Evolutionary conservation across 2,888 invertebrate species (phyloP).

Genomic region (Drosophila buzzatii): DNA sequence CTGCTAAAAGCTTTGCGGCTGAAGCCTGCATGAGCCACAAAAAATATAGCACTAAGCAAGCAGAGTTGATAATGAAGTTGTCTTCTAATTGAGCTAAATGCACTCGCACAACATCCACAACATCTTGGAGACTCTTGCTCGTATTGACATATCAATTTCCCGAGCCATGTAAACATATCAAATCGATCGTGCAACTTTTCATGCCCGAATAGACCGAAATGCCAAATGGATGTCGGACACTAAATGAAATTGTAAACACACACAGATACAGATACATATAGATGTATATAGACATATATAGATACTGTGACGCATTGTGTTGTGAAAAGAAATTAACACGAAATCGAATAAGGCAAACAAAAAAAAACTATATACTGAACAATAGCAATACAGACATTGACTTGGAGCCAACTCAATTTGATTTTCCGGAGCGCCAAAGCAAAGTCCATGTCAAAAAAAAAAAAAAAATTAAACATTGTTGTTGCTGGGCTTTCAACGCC

Average conservation of each 20-base stretch:
- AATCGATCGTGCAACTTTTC: constrained; percentile 79
- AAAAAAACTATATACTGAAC: constrained; percentile 42
- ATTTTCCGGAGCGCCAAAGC: constrained; percentile 59
- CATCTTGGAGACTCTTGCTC: constrained; percentile 13
- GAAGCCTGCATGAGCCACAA: constrained; percentile 2
- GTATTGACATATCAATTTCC: constrained; percentile 76
- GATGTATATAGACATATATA: constrained; percentile 18
- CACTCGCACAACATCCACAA: constrained; percentile 20
- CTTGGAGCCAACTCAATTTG: constrained; percentile 63
- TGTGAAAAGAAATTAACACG: constrained; percentile 73
- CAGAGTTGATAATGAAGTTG: constrained; percentile 42
- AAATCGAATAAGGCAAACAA: constrained; percentile 62
- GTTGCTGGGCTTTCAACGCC: constrained; percentile 73
- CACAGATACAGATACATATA: constrained; percentile 24
- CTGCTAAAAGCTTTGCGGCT: constrained; percentile 17
- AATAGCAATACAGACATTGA: constrained; percentile 29
- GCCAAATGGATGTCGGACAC: constrained; percentile 71
- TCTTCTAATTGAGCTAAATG: constrained; percentile 40
- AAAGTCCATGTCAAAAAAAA: constrained; percentile 42
- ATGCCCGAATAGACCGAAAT: constrained; percentile 70
- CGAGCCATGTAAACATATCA: constrained; percentile 67
- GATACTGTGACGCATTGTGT: constrained; percentile 73
- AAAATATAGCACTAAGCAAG: constrained; percentile 11
- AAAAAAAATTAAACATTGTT: constrained; percentile 21
- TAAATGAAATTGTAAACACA: constrained; percentile 79